Evolutionary conservation across 92 coral and sea anemone species (phyloP).

Genomic region (Zoanthus sociatus): DNA sequence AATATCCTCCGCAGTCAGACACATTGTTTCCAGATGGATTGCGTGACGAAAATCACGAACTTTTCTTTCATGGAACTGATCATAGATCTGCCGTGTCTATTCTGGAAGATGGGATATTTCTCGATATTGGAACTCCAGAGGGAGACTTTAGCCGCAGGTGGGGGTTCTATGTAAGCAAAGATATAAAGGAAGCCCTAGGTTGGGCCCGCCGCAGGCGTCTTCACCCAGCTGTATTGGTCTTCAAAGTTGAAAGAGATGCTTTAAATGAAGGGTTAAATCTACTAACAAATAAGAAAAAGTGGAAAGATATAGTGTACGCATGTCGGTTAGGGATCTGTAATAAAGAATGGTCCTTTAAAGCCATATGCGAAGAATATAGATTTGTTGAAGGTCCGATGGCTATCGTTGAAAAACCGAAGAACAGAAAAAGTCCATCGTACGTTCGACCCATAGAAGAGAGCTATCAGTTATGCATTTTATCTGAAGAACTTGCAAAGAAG

Average conservation of each 20-base stretch:
- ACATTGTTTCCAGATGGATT: neutral
- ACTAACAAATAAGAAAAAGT: too few species aligned
- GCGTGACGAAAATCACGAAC: neutral
- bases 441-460: neutral
- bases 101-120: conserved; percentile 36
- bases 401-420: too few species aligned
- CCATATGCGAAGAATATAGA: too few species aligned
- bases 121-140: neutral
- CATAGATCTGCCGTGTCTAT: conserved; percentile 42
- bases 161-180: conserved; percentile 49
- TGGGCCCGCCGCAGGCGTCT: conserved; percentile 20
- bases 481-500: conserved; percentile 1
- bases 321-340: too few species aligned
- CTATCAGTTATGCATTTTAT: conserved; percentile 34
- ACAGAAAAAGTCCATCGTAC: too few species aligned
- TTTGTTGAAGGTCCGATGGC: too few species aligned
- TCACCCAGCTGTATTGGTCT: neutral
- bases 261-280: too few species aligned
- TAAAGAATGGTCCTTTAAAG: too few species aligned
- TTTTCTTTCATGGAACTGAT: conserved; percentile 61
- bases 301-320: too few species aligned
- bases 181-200: conserved; percentile 5
- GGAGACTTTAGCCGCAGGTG: conserved; percentile 45
- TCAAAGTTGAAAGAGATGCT: too few species aligned
- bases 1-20: conserved; percentile 21